These are phyloP conservation scores for Marcusenius ussheri DNA, from an alignment of 2,113 vertebrate species.

Conservation along the genomic window DNA sequence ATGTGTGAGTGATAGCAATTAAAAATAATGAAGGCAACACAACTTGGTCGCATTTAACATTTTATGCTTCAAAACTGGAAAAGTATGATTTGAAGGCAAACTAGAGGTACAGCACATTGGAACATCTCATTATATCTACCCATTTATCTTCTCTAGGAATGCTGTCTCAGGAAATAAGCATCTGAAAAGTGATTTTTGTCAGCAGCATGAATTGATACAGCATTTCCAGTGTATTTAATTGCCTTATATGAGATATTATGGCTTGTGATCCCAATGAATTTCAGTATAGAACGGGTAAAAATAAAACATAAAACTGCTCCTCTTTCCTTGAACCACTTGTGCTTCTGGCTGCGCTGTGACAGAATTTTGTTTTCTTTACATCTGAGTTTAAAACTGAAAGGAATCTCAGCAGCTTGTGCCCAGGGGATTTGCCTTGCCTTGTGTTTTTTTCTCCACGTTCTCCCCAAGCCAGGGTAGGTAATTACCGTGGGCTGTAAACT, in stretches of 20 bases:
- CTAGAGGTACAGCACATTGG: background rate
- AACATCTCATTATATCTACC: background rate
- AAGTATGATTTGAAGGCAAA: background rate
- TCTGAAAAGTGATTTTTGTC: background rate
- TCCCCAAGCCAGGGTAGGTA: background rate
- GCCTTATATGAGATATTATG: background rate
- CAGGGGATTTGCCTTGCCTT: background rate
- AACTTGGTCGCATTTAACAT: background rate
- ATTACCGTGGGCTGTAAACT: constrained; percentile 15
- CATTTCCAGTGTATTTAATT: background rate
- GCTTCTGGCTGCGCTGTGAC: background rate
- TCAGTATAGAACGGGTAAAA: background rate
- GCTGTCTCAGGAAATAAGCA: background rate
- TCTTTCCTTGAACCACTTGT: background rate
- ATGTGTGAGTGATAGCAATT: background rate
- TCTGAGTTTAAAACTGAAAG: background rate
- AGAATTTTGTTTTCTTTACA: background rate
- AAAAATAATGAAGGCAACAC: background rate
- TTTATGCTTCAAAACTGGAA: background rate
- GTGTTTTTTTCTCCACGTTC: background rate
- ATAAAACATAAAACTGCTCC: background rate
- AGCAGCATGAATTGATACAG: background rate
- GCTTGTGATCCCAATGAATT: background rate
- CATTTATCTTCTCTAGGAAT: background rate
- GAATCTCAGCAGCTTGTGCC: background rate